Base-by-base conservation (phyloP, 2,888 invertebrate species). In the Tryphoninae sp. region DNA sequence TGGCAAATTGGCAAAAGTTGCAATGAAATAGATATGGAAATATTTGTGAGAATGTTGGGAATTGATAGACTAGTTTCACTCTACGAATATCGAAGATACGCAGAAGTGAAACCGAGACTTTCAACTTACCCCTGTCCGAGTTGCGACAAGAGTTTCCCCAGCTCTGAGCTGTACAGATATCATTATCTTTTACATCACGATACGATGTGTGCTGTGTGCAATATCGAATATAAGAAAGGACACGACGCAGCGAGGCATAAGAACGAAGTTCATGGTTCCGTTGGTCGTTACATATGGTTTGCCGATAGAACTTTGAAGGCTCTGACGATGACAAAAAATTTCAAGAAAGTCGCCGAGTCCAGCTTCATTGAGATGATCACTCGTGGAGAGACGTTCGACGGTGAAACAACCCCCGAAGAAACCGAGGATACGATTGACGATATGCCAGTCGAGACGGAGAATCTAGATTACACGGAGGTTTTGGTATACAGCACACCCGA, bases 271-370 rank as follows among this genome's bases (percentile, higher is more conserved):
- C 89, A 89, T 75, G 84, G 83, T 2, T 88, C 87, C 0, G 78
- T 81, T 2, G 84, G 85, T 0, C 84, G 86, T 53, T 89, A 89
- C 71, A 80, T 88, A 1, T 88, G 88, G 88, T 88, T 86, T 65
- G 86, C 85, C 6, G 86, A 86, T 51, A 77, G 84, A 19, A 80
- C 85, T 0, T 75, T 86, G 0, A 78, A 58, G 8, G 85, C 85
- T 11, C 81, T 87, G 1, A 80, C 59, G 1, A 71, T 74, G 22
- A 45, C 76, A 4, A 76, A 74, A 13, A 81, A 83, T 55, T 83
- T 83, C 23, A 9, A 53, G 0, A 53, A 78, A 9, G 61, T 76
- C 8, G 67, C 81, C 6, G 83, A 82, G 13, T 26, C 53, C 22
- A 73, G 55, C 2, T 78, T 84, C 51, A 72, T 76, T 16, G 78